phyloP scores from a whole-genome alignment of 2,113 vertebrate species.

The Pachypanchax playfairii region DNA sequence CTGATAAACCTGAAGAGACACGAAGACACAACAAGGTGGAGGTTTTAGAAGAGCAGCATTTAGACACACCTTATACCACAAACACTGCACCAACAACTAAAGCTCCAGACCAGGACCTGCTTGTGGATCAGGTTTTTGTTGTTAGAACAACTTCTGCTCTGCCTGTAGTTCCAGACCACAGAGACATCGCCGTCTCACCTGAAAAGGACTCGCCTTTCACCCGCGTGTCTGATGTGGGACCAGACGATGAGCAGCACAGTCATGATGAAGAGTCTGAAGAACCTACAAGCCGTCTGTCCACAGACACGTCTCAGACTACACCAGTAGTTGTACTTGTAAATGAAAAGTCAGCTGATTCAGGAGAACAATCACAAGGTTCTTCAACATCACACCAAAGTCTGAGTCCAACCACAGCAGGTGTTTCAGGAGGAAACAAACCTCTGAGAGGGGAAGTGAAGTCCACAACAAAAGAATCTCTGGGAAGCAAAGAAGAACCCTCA shows the following conservation, averaged over 20 bases:
- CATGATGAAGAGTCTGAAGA: conserved; percentile 18
- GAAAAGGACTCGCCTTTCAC: conserved; percentile 78
- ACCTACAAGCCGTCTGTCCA: not conserved
- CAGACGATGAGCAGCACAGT: conserved; percentile 53
- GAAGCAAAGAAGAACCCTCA: not conserved
- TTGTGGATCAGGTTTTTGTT: conserved; percentile 67
- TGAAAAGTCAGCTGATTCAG: conserved; percentile 4
- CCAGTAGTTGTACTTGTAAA: conserved; percentile 2
- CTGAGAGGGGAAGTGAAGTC: not conserved
- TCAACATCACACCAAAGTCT: not conserved
- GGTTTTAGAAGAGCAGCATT: conserved; percentile 65
- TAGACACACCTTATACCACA: not conserved
- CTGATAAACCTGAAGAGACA: conserved; percentile 18
- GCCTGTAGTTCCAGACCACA: conserved; percentile 19
- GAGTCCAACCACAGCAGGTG: not conserved
- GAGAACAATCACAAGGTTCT: not conserved
- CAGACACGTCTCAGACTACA: not conserved
- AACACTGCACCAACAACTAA: not conserved
- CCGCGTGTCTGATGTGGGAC: conserved; percentile 60
- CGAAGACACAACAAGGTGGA: conserved; percentile 24
- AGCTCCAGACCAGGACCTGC: conserved; percentile 49
- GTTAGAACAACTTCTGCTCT: conserved; percentile 22
- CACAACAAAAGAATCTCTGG: not conserved
- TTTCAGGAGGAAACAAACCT: not conserved
- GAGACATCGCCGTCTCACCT: conserved; percentile 42